A percentile compares a stretch with the other conserved stretches of the same genome.
Evolutionary conservation across 2,797 vertebrate genomes (phyloP).

Genomic region (Xerus rutilus): DNA sequence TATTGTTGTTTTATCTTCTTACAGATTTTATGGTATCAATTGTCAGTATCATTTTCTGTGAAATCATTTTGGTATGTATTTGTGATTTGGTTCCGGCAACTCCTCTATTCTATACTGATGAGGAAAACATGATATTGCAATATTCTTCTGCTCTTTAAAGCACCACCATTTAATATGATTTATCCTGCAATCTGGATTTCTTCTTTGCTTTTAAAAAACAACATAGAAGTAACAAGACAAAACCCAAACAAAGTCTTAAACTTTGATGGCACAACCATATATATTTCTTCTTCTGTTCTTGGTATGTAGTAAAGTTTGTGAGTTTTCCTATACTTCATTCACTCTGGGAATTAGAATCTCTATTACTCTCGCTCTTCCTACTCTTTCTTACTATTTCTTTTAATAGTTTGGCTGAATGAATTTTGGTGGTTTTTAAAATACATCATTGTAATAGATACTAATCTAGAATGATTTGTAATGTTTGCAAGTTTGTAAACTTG

Average conservation of each 20-base stretch:
- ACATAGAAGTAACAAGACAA: background rate
- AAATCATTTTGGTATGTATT: background rate
- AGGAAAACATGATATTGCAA: background rate
- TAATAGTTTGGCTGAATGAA: background rate
- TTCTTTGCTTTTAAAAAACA: background rate
- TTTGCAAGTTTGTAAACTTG: background rate
- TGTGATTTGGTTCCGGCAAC: background rate
- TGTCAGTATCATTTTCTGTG: background rate
- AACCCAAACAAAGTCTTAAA: background rate
- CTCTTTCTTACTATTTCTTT: background rate
- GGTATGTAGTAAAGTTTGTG: background rate
- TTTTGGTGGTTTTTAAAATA: background rate
- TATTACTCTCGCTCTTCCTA: background rate
- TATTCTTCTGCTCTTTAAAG: background rate
- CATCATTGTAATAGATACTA: background rate
- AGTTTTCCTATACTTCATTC: background rate
- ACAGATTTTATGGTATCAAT: background rate
- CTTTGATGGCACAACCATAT: background rate
- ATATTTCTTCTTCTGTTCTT: slow-evolving; percentile 3
- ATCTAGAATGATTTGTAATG: slow-evolving; percentile 2
- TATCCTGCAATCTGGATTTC: background rate
- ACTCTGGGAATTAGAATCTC: background rate
- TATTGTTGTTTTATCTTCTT: background rate
- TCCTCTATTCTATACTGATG: background rate
- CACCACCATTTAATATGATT: background rate